These are phyloP conservation scores for human DNA, from an alignment of 2,113 vertebrate genomes.

Conservation along the genomic window DNA sequence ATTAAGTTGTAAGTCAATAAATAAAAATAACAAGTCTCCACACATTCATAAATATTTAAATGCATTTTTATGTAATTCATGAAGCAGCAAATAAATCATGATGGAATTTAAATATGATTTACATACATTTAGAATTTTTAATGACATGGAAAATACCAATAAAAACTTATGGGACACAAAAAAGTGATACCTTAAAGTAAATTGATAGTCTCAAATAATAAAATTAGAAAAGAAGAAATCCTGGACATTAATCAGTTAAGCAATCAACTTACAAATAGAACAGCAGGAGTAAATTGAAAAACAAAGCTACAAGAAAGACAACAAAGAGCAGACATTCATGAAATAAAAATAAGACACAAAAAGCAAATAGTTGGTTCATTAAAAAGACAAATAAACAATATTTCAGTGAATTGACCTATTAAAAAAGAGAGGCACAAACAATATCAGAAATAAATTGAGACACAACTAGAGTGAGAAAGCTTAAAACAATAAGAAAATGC, in stretches of 20 bases:
- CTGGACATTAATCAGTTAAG: background rate
- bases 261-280: background rate
- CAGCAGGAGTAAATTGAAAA: background rate
- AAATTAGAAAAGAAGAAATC: background rate
- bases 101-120: too few relatives aligned
- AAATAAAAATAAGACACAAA: background rate
- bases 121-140: too few relatives aligned
- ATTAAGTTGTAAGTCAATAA: too few relatives aligned
- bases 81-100: too few relatives aligned
- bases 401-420: background rate
- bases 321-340: background rate
- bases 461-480: background rate
- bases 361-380: background rate
- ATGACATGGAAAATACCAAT: too few relatives aligned
- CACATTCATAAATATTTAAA: too few relatives aligned
- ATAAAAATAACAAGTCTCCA: too few relatives aligned
- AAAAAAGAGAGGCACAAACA: background rate
- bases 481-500: background rate
- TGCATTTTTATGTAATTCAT: too few relatives aligned
- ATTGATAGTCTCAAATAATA: too few relatives aligned
- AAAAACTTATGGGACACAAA: too few relatives aligned
- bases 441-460: background rate
- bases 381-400: background rate
- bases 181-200: too few relatives aligned
- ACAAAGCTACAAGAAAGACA: background rate